A percentile compares a stretch with the other conserved stretches of the same genome.
These are phyloP conservation scores for Thymelicus sylvestris DNA, from an alignment of 2,888 invertebrate genomes.

Conservation along the genomic window DNA sequence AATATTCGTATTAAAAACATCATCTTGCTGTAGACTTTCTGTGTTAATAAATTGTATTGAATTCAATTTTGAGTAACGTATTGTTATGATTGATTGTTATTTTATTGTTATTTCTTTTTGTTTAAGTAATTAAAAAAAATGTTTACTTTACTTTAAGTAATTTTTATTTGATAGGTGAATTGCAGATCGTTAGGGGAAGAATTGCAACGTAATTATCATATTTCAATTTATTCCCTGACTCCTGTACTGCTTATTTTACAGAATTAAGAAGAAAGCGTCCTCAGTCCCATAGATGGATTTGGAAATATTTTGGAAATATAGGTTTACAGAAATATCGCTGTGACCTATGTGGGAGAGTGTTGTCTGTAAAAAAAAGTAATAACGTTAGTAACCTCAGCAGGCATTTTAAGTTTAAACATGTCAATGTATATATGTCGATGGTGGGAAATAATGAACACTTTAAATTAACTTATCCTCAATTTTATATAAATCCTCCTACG, in stretches of 20 bases:
- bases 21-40: no score
- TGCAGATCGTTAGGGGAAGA: not conserved
- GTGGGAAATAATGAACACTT: not conserved
- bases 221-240: not conserved
- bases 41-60: no score
- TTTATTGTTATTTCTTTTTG: no score
- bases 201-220: not conserved
- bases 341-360: not conserved
- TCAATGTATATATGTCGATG: not conserved
- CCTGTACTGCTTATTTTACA: constrained; percentile 47
- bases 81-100: no score
- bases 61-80: no score
- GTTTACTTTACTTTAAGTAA: no score
- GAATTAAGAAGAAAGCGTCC: constrained; percentile 42
- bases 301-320: constrained; percentile 2
- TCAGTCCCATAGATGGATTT: constrained; percentile 4
- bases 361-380: not conserved
- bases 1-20: no score
- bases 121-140: no score
- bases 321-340: constrained; percentile 6
- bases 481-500: not conserved
- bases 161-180: no score
- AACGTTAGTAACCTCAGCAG: not conserved
- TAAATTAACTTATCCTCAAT: not conserved
- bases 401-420: constrained; percentile 1